Conservation (phyloP, 2,113 vertebrate species). For the Channa argus region DNA sequence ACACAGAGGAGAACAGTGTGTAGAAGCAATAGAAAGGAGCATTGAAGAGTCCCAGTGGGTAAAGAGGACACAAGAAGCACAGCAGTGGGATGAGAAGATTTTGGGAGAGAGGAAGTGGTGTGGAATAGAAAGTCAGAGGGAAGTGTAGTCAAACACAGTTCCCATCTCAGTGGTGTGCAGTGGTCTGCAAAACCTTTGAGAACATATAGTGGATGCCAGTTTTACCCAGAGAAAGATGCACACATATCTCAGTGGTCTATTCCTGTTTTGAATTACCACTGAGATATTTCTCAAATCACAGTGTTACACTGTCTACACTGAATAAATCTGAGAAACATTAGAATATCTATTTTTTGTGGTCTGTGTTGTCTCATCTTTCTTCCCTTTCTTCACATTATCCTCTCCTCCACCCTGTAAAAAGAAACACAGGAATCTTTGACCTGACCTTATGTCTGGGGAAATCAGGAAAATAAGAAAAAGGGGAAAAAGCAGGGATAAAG, state of each 20-base stretch:
- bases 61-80: conserved; percentile 16
- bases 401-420: not conserved
- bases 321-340: conserved; percentile 10
- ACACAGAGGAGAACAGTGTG: conserved; percentile 34
- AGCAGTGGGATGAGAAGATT: conserved; percentile 26
- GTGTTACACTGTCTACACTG: not conserved
- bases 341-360: conserved; percentile 41
- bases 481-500: not conserved
- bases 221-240: too few species aligned
- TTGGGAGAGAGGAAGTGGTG: conserved; percentile 36
- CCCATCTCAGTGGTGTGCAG: conserved; percentile 25
- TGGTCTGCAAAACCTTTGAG: too few species aligned
- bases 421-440: conserved; percentile 16
- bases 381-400: not conserved
- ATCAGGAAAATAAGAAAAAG: not conserved
- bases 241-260: too few species aligned
- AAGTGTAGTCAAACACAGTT: conserved; percentile 62
- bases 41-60: not conserved
- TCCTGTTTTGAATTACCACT: too few species aligned
- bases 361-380: conserved; percentile 28
- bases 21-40: conserved; percentile 4
- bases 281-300: not conserved
- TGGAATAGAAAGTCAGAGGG: conserved; percentile 52
- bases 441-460: not conserved
- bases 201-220: too few species aligned